phyloP scores from a whole-genome alignment of 2,797 vertebrate genomes.

The Melopsittacus undulatus region DNA sequence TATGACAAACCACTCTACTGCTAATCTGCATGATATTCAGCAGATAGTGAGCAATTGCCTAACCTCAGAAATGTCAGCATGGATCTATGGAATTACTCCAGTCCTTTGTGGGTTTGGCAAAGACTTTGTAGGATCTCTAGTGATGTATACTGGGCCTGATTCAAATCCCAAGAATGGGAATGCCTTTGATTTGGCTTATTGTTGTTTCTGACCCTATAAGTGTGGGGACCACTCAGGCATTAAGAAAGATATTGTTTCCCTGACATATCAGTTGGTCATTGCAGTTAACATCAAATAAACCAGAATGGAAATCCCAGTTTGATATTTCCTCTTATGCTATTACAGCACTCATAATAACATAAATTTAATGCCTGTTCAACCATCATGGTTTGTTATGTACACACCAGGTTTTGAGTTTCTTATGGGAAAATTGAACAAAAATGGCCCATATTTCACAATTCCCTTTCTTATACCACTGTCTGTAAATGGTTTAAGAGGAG shows the following conservation, averaged over 20 bases:
- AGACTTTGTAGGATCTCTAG: constrained; percentile 17
- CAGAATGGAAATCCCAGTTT: constrained; percentile 12
- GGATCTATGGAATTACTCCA: constrained; percentile 34
- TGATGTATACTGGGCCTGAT: constrained; percentile 15
- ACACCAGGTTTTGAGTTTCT: background rate
- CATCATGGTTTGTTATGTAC: background rate
- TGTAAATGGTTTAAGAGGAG: background rate
- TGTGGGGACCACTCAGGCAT: background rate
- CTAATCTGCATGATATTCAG: constrained; percentile 16
- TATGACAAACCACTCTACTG: background rate
- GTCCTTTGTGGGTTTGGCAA: constrained; percentile 51
- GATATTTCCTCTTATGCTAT: background rate
- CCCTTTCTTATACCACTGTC: background rate
- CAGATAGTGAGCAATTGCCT: constrained; percentile 17
- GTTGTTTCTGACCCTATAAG: constrained; percentile 50
- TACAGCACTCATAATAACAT: background rate
- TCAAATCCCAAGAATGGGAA: constrained; percentile 44
- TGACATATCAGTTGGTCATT: background rate
- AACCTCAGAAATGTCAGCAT: constrained; percentile 52
- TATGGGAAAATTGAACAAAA: constrained; percentile 21
- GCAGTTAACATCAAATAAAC: constrained; percentile 11
- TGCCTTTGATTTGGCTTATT: constrained; percentile 42
- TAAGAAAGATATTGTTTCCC: background rate
- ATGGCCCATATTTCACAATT: background rate
- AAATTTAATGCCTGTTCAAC: background rate